Percentiles rank a stretch among this genome's conserved stretches.
Evolutionary conservation across 2,797 vertebrate genomes (phyloP).

Genomic region (Channa striata): DNA sequence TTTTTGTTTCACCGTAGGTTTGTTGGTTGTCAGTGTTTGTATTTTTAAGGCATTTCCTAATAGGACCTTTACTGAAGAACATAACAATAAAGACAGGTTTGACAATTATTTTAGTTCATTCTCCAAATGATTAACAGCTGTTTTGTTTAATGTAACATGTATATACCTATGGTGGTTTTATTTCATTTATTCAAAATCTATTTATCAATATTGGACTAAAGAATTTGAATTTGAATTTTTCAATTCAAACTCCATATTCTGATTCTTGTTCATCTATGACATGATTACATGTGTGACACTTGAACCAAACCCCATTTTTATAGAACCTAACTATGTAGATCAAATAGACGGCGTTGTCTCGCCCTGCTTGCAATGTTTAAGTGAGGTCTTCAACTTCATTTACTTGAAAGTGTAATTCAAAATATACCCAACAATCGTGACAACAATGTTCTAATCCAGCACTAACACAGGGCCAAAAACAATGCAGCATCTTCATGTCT

Average conservation of each 20-base stretch:
- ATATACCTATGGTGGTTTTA: neutral
- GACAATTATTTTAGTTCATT: neutral
- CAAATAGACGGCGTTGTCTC: conserved; percentile 43
- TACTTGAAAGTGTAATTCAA: conserved; percentile 1
- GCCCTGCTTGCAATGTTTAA: neutral
- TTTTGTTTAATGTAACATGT: neutral
- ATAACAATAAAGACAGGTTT: neutral
- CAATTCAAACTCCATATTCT: neutral
- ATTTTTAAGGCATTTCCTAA: too few species aligned
- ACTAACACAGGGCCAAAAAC: neutral
- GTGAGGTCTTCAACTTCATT: neutral
- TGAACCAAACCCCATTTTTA: neutral
- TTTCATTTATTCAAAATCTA: neutral
- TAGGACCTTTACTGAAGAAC: neutral
- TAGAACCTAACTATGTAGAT: neutral
- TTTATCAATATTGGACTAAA: neutral
- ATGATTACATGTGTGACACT: neutral
- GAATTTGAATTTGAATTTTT: too few species aligned
- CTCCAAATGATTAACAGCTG: neutral
- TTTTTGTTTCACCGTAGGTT: too few species aligned
- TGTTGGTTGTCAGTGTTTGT: too few species aligned
- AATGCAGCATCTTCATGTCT: conserved; percentile 9
- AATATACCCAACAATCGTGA: neutral
- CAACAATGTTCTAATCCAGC: neutral
- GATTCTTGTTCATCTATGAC: neutral